These are phyloP conservation scores for Onychomys leucogaster DNA, from an alignment of 2,797 vertebrate species.

Conservation along the genomic window DNA sequence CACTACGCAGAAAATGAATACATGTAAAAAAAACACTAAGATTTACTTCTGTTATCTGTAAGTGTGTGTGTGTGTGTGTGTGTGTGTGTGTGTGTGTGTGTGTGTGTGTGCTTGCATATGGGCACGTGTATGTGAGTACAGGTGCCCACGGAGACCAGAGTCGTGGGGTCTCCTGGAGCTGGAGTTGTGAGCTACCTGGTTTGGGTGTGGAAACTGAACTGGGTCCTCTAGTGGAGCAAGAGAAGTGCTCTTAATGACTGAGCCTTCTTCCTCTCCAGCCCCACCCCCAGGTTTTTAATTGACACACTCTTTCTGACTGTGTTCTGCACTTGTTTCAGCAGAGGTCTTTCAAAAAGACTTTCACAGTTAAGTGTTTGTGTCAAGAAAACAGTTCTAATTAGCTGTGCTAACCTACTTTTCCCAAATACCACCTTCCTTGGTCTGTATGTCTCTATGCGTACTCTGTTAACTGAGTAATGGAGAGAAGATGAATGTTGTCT, in stretches of 20 bases:
- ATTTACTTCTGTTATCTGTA: neutral
- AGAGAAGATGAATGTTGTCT: constrained; percentile 25
- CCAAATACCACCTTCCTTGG: neutral
- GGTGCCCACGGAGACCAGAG: neutral
- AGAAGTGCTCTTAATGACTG: neutral
- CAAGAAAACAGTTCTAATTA: constrained; percentile 27
- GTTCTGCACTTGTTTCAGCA: constrained; percentile 22
- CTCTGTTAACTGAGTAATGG: neutral
- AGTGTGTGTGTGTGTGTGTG: neutral
- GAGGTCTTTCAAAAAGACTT: constrained; percentile 52
- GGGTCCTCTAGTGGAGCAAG: neutral
- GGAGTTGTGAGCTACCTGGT: no score
- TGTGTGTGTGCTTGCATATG: neutral
- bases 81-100: neutral
- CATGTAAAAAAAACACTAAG: neutral
- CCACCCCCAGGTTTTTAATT: neutral
- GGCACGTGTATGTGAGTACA: neutral
- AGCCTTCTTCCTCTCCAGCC: neutral
- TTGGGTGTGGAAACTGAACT: neutral
- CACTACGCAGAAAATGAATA: neutral
- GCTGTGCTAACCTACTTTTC: neutral
- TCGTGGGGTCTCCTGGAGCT: neutral
- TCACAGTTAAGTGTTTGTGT: constrained; percentile 47
- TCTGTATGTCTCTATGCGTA: neutral
- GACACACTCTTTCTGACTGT: constrained; percentile 46